Evolutionary conservation across 2,797 vertebrate genomes (phyloP).

Genomic region (Artibeus lituratus): DNA sequence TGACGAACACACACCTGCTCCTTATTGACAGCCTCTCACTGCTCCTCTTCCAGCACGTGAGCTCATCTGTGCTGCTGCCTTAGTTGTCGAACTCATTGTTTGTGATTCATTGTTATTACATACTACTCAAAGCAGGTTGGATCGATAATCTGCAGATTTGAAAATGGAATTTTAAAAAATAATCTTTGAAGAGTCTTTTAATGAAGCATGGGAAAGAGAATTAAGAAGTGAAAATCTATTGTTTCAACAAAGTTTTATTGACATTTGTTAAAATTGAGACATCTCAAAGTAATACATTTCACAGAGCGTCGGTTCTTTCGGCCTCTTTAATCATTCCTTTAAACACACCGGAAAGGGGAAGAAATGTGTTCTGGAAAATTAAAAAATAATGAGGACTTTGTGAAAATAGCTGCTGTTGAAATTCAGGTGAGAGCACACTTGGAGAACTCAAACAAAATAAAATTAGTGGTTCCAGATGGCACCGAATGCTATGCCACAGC

Average conservation of each 20-base stretch:
- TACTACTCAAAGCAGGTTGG: neutral
- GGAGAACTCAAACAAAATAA: slow-evolving; percentile 13
- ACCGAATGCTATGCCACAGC: neutral
- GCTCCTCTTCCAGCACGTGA: no score
- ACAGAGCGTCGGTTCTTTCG: neutral
- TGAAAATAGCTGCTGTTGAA: slow-evolving; percentile 47
- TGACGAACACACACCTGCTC: accelerated
- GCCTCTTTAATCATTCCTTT: neutral
- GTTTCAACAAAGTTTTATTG: neutral
- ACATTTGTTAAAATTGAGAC: neutral
- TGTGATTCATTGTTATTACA: neutral
- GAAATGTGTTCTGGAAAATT: slow-evolving; percentile 42
- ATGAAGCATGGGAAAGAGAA: neutral
- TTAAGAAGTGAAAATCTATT: neutral
- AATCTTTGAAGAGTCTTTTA: neutral
- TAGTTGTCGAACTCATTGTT: neutral
- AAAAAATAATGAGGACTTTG: slow-evolving; percentile 48
- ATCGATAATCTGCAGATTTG: neutral
- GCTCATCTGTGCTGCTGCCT: neutral
- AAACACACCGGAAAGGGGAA: neutral
- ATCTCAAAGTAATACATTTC: neutral
- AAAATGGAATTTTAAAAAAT: slow-evolving; percentile 31
- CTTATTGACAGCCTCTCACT: accelerated
- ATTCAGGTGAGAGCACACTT: slow-evolving; percentile 41
- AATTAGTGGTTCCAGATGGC: slow-evolving; percentile 51